Evolutionary conservation across 2,113 vertebrate species (phyloP).

Genomic region (Pseudopipra pipra): DNA sequence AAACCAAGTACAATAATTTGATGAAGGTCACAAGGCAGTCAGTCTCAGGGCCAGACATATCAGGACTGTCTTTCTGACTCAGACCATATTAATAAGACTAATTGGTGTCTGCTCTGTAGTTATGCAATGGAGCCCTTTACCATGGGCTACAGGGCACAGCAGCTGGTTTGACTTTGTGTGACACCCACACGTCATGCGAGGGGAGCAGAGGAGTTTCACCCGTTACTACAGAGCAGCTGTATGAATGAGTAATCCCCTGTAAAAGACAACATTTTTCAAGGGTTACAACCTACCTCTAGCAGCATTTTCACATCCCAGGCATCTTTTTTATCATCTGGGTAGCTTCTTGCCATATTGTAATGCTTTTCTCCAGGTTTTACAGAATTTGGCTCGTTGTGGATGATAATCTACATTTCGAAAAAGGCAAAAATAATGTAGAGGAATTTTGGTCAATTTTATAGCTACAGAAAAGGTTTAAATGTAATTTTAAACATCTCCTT

Average conservation of each 20-base stretch:
- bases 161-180: background rate
- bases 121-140: background rate
- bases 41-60: background rate
- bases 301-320: conserved; percentile 96
- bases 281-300: conserved; percentile 82
- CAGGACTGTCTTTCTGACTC: background rate
- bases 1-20: background rate
- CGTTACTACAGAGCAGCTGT: background rate
- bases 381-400: conserved; percentile 84
- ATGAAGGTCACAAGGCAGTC: background rate
- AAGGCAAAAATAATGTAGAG: background rate
- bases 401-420: conserved; percentile 86
- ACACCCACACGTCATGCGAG: accelerated
- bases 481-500: conserved; percentile 11
- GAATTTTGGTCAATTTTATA: background rate
- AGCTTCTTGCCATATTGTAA: conserved; percentile 91
- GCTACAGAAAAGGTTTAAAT: background rate
- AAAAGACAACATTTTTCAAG: background rate
- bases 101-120: background rate
- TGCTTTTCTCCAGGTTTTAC: conserved; percentile 71
- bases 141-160: background rate
- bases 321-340: conserved; percentile 76
- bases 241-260: background rate
- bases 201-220: background rate
- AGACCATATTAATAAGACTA: background rate